Conservation (phyloP, 2,113 vertebrate genomes). For the Scophthalmus maximus region DNA sequence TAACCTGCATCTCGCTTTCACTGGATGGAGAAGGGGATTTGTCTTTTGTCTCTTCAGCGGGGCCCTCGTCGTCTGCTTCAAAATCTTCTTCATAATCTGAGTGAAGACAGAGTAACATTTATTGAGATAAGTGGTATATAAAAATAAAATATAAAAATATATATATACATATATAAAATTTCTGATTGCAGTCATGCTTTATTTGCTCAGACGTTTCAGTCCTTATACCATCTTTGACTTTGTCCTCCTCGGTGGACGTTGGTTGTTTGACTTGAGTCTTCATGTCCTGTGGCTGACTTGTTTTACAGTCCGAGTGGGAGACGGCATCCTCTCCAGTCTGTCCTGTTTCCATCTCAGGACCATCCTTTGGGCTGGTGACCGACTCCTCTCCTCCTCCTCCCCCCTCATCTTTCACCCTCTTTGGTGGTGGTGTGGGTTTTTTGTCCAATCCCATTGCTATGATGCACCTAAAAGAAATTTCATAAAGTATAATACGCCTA, state of each 20-base stretch:
- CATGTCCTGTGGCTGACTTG: conserved; percentile 24
- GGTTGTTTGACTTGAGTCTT: conserved; percentile 44
- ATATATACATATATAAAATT: too few species aligned
- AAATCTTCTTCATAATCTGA: conserved; percentile 95
- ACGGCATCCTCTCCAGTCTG: not conserved
- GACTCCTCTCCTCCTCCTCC: conserved; percentile 32
- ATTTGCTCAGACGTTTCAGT: too few species aligned
- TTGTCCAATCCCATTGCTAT: conserved; percentile 91
- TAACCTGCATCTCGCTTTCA: conserved; percentile 56
- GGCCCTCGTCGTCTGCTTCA: conserved; percentile 88
- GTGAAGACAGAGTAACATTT: conserved; percentile 33
- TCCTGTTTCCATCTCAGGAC: conserved; percentile 42
- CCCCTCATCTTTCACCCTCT: conserved; percentile 70
- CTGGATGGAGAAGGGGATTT: conserved; percentile 70
- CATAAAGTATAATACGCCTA: too few species aligned
- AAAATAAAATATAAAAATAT: too few species aligned
- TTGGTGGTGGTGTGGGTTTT: conserved; percentile 83
- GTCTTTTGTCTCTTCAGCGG: conserved; percentile 75
- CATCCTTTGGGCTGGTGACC: conserved; percentile 28
- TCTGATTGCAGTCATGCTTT: too few species aligned
- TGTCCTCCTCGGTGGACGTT: conserved; percentile 50
- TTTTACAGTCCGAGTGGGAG: conserved; percentile 31
- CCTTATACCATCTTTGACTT: conserved; percentile 78
- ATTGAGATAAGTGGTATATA: not conserved
- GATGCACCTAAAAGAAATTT: conserved; percentile 86